Evolutionary conservation across 2,113 vertebrate genomes (phyloP).

Genomic region (Mobula birostris): DNA sequence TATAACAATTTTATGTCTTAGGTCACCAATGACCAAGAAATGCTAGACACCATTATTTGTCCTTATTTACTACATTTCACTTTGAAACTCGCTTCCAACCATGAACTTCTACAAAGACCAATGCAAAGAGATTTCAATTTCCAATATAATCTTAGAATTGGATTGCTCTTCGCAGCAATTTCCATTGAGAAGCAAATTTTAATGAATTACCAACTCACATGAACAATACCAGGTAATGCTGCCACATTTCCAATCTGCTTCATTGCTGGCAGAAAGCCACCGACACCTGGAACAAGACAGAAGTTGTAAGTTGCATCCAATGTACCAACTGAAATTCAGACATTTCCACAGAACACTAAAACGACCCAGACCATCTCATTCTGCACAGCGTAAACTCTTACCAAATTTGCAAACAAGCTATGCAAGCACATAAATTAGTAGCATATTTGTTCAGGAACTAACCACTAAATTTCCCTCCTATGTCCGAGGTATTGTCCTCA

Average conservation of each 20-base stretch:
- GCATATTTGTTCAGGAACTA: not conserved
- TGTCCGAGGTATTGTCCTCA: not conserved
- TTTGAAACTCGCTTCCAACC: not conserved
- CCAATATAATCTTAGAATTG: not conserved
- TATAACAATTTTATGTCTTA: too few relatives aligned
- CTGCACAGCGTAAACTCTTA: not conserved
- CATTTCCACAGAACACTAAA: not conserved
- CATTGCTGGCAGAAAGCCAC: slow-evolving; percentile 94
- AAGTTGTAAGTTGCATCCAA: not conserved
- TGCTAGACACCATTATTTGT: not conserved
- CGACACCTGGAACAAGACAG: slow-evolving; percentile 63
- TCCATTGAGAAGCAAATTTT: not conserved
- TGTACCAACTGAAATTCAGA: too few relatives aligned
- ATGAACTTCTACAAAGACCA: not conserved
- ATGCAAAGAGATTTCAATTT: not conserved
- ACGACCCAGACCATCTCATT: not conserved
- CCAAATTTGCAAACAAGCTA: not conserved
- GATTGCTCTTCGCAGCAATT: not conserved
- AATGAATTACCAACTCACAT: slow-evolving; percentile 64
- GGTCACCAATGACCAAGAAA: too few relatives aligned
- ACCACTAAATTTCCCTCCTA: not conserved
- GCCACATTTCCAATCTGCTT: slow-evolving; percentile 98
- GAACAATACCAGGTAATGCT: slow-evolving; percentile 86
- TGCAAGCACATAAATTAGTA: not conserved
- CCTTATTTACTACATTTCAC: not conserved